Evolutionary conservation across 2,113 vertebrate species (phyloP), one percentile per base, ranked within the genome.

Genomic region (Rhipidura dahli): DNA sequence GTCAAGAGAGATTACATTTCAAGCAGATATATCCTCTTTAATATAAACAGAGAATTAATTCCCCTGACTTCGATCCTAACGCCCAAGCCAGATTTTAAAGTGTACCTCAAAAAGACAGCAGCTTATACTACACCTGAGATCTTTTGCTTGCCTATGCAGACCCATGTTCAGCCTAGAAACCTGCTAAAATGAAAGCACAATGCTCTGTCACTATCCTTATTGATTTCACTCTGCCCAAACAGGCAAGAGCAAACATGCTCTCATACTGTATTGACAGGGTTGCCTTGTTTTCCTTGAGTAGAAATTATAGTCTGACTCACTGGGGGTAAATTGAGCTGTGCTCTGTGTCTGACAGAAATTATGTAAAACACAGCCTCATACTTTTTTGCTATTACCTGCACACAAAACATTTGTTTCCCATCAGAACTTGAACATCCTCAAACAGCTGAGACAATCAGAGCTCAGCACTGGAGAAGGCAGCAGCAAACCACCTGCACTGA

Each of bases 11-110:
- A 92, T 94, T 93, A 88, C 56, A 85, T 73, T 92, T 92, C 72
- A 83, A 94, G 44, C 40, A 96, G 87, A 81, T 93, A 90, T n/a
- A 81, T 56, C 56, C 19, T 22, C 79, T 81, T 70, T 64, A 97
- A 90, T 68, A 93, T 83, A 94, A 94, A 93, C 86, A 96, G 47
- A 83, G 59, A 96, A 93, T 78, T 80, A 92, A 92, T 61, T 79
- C 60, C 68, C 78, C 42, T 47, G 37, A 33, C 85, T 94, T 96
- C 88, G 90, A 88, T 94, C 79, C 28, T 81, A 73, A 88, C 39
- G 42, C 59, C 68, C 30, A 73, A 49, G 44, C 39, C 60, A 94
- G 39, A 88, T 42, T 77, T 92, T 56, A 56, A 91, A 83, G 30
- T 8, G 13, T 35, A 56, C 50, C 40, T 80, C 76, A 19, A 13